Base-by-base conservation (phyloP, 2,113 vertebrate species). In the Chitala chitala region DNA sequence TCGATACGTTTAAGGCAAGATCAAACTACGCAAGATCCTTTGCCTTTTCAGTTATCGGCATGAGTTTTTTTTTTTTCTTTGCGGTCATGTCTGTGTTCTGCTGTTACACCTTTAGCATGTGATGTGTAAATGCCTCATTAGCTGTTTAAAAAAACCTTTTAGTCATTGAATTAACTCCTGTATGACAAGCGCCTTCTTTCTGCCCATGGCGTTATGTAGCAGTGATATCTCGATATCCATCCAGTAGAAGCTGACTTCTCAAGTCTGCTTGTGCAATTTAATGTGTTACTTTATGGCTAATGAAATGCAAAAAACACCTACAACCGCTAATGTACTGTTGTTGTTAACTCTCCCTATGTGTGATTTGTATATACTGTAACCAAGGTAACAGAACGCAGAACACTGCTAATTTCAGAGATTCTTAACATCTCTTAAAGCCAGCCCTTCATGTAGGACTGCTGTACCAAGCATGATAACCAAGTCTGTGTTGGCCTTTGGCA, bases 141-240 rank as follows among this genome's bases (percentile, higher is more conserved):
- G 42, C 42, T 33, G 24, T 13, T 22, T 44, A 59, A 7, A 17
- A 12, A 6, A 48, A 8, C 40, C 36, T n/a, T 50, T 15, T 29
- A 24, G 24, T 36, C 31, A 63, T 63, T 33, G 24, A 73, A 36
- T 56, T 55, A 61, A 59, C 55, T 29, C n/a, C n/a, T 61, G 40
- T 20, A 8, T 72, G 54, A 44, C 2, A 22, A 69, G 51, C 69
- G 63, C 40, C 51, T 66, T 61, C 22, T n/a, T n/a, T n/a, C 76
- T 75, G 75, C 74, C 69, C 70, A 79, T 82, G 82, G 83, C 77
- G 81, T 76, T 36, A 79, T 84, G 84, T 87, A 88, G 84, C 84
- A 81, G 42, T 38, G 74, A 53, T 22, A 5, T 54, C 24, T 61
- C 26, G 33, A 46, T n/a, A 5, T 10, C 12, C 15, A 29, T 9